Base-by-base conservation (phyloP, 2,888 invertebrate species). In the Nysson spinosus region DNA sequence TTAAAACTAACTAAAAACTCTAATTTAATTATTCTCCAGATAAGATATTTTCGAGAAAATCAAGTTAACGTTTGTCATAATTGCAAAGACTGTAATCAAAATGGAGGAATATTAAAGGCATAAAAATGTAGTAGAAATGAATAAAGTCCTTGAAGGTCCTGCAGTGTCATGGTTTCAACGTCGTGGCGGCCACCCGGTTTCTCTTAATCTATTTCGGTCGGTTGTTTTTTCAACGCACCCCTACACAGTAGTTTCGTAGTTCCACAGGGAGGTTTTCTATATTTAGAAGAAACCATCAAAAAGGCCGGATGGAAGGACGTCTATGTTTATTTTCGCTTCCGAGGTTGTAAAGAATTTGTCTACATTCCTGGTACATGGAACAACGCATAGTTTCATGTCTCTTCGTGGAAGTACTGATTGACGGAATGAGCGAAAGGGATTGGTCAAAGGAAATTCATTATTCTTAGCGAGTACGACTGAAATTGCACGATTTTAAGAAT, bases 201-300 rank as follows among this genome's bases (percentile, higher is more conserved):
- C 47, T 49, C 42, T 43, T 42, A 40, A 54, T 67, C 68, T 77
- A 75, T 77, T 77, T 73, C 52, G 54, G 69, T 66, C 57, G 42
- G 39, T 54, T 77, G 68, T 70, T 77, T 75, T 75, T 69, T 65
- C 58, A 66, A 58, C 63, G 39, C 67, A 73, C 69, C 77, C 77
- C 73, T 66, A 55, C 47, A 37, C 26, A 39, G 49, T 37, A 43
- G 51, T 58, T 34, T 28, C 37, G 6, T 37, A 19, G 30, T 26
- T n/a, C n/a, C n/a, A n/a, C 56, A 20, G 51, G 52, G 58, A 54
- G 42, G 37, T 17, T 50, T 46, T 44, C 28, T 75, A 74, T 76
- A 69, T 74, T 72, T 72, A 76, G 74, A 39, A 43, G 14, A 5
- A 46, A 63, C 46, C 62, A 52, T 65, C 58, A 67, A 74, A 72